These are phyloP conservation scores for Pilophorus perplexus DNA, from an alignment of 2,888 invertebrate genomes.

Conservation along the genomic window DNA sequence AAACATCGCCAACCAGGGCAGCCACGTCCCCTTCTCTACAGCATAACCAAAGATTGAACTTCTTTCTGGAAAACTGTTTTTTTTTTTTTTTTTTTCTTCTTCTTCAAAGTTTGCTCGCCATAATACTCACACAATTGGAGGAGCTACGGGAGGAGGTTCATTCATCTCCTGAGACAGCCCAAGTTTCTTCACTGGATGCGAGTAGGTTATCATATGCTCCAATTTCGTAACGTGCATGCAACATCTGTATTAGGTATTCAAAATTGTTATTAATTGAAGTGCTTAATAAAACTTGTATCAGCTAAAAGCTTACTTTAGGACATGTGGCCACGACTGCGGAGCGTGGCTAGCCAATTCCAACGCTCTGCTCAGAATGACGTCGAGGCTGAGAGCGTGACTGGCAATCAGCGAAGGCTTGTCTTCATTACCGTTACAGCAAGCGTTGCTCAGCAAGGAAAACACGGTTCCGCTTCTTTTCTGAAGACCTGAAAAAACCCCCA, in stretches of 20 bases:
- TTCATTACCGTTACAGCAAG: slow-evolving; percentile 54
- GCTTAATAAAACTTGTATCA: too few species aligned
- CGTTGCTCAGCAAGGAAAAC: slow-evolving; percentile 78
- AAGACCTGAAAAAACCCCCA: slow-evolving; percentile 61
- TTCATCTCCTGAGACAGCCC: slow-evolving; percentile 33
- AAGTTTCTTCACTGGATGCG: slow-evolving; percentile 39
- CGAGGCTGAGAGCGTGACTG: slow-evolving; percentile 88
- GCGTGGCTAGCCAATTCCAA: slow-evolving; percentile 90
- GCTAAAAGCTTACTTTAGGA: slow-evolving; percentile 73
- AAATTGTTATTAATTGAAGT: too few species aligned
- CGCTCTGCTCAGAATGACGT: slow-evolving; percentile 82
- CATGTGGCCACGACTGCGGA: slow-evolving; percentile 92
- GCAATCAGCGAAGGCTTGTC: slow-evolving; percentile 61
- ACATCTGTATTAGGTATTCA: slow-evolving; percentile 59
- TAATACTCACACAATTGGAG: slow-evolving; percentile 16
- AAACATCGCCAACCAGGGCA: slow-evolving; percentile 42
- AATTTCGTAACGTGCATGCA: slow-evolving; percentile 89
- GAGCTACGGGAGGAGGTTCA: slow-evolving; percentile 8
- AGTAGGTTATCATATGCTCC: slow-evolving; percentile 69
- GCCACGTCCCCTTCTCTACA: slow-evolving; percentile 45
- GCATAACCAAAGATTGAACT: too few species aligned
- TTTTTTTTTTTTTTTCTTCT: too few species aligned
- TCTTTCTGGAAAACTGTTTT: too few species aligned
- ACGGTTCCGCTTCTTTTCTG: slow-evolving; percentile 90
- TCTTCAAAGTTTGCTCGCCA: too few species aligned